Conservation (phyloP, 2,113 vertebrate genomes). For the Sebastes fasciatus region DNA sequence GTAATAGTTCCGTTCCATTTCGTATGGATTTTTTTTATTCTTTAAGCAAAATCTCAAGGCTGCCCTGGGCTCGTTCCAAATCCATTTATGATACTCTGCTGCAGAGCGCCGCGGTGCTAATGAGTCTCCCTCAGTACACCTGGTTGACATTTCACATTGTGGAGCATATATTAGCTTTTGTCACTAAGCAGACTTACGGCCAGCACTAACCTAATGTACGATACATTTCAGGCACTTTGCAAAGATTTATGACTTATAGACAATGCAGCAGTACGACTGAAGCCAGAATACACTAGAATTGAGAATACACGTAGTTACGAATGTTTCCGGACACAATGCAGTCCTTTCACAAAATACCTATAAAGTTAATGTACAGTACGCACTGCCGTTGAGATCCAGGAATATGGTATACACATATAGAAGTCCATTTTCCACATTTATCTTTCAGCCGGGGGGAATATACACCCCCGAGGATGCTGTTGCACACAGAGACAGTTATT, state of each 20-base stretch:
- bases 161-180: constrained; percentile 17
- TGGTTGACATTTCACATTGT: constrained; percentile 53
- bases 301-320: background rate
- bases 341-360: background rate
- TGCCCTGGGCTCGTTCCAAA: constrained; percentile 27
- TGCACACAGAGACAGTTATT: background rate
- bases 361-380: background rate
- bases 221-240: constrained; percentile 6
- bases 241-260: constrained; percentile 21
- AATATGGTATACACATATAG: background rate
- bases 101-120: constrained; percentile 41
- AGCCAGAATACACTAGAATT: background rate
- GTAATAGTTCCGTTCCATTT: constrained; percentile 30
- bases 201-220: background rate
- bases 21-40: constrained; percentile 40
- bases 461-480: background rate
- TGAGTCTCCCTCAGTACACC: constrained; percentile 50
- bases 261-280: background rate
- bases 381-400: background rate
- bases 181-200: constrained; percentile 14
- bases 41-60: constrained; percentile 39
- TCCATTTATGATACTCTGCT: constrained; percentile 41
- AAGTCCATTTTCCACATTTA: constrained; percentile 6
- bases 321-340: background rate
- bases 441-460: background rate